Conservation (phyloP, 2,113 vertebrate genomes). For the Stomatorhinus ivindoensis region DNA sequence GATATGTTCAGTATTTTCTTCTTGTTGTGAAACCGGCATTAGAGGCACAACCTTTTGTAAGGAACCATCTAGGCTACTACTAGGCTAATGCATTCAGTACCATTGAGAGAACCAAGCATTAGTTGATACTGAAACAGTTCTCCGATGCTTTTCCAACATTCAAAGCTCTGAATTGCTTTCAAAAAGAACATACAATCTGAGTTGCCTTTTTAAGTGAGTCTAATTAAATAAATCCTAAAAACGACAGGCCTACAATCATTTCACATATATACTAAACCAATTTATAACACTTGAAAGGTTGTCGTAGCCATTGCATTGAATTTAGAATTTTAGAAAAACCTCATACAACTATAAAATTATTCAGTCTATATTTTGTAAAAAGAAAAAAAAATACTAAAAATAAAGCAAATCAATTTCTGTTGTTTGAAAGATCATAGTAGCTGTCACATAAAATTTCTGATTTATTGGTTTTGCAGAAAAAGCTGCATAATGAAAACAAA, state of each 20-base stretch:
- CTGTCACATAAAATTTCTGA: not conserved
- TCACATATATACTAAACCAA: not conserved
- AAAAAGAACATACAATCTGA: not conserved
- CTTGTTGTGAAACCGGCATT: not conserved
- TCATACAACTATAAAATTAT: not conserved
- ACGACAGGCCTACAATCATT: not conserved
- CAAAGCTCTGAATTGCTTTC: not conserved
- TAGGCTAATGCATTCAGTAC: not conserved
- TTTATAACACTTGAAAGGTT: not conserved
- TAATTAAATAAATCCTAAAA: not conserved
- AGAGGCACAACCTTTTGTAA: not conserved
- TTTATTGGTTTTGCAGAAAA: not conserved
- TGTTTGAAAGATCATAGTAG: not conserved
- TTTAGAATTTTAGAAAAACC: not conserved
- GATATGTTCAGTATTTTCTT: not conserved
- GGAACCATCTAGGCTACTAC: not conserved
- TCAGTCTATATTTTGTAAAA: not conserved
- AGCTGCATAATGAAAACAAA: too few relatives aligned
- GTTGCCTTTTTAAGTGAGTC: not conserved
- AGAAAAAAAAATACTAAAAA: not conserved
- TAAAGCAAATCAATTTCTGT: not conserved
- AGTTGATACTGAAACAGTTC: not conserved
- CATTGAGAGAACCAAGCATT: not conserved
- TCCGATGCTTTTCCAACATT: not conserved
- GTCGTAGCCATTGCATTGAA: not conserved